phyloP scores from a whole-genome alignment of 2,888 invertebrate species.

The Drosophila atripex region DNA sequence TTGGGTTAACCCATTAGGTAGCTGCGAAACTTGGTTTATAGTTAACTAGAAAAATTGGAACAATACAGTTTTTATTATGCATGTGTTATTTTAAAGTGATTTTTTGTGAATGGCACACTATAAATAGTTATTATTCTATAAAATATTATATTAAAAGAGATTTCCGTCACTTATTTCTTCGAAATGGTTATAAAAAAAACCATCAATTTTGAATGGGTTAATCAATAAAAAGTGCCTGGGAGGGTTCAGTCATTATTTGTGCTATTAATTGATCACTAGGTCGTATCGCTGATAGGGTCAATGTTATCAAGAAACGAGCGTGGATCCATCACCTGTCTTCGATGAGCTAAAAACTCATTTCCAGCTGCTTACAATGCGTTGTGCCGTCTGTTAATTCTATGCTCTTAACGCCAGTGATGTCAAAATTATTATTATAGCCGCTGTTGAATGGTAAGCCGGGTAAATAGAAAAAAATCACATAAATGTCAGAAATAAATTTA shows the following conservation, averaged over 20 bases:
- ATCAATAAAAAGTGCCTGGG: constrained; percentile 8
- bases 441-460: constrained; percentile 16
- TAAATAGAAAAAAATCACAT: constrained; percentile 39
- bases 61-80: neutral
- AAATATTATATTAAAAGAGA: neutral
- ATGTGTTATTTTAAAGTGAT: neutral
- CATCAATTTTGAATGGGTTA: constrained; percentile 19
- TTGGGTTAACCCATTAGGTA: constrained; percentile 27
- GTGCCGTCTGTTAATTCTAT: constrained; percentile 53
- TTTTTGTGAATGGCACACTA: neutral
- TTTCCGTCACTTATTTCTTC: neutral
- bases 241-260: constrained; percentile 47
- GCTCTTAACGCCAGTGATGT: constrained; percentile 71
- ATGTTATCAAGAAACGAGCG: constrained; percentile 51
- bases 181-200: neutral
- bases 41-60: neutral
- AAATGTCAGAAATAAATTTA: constrained; percentile 35
- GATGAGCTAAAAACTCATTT: constrained; percentile 32
- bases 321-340: constrained; percentile 44
- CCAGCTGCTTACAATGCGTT: constrained; percentile 49
- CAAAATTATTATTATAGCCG: constrained; percentile 73
- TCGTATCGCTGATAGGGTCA: constrained; percentile 58
- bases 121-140: neutral
- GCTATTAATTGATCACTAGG: constrained; percentile 73
- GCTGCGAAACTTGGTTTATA: neutral